A percentile compares a stretch with the other conserved stretches of the same genome.
These are phyloP conservation scores for Drosophila paulistorum DNA, from an alignment of 1,140 invertebrate genomes.

Conservation along the genomic window DNA sequence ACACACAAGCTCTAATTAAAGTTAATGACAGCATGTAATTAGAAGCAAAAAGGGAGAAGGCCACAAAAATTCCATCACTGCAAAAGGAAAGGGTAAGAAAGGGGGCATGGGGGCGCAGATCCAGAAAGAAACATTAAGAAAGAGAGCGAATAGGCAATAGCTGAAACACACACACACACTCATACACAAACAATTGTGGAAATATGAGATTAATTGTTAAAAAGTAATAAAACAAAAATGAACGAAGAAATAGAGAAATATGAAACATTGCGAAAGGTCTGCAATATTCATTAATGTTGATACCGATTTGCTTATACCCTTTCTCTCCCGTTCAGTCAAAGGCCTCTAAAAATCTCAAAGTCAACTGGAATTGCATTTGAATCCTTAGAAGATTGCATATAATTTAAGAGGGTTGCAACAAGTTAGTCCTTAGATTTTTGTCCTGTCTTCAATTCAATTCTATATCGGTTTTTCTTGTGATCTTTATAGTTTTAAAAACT, in stretches of 20 bases:
- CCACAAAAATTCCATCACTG: conserved; percentile 5
- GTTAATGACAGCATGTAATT: conserved; percentile 32
- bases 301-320: too few species aligned
- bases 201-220: conserved; percentile 11
- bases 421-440: too few species aligned
- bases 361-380: too few species aligned
- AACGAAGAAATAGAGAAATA: neutral
- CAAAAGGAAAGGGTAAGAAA: neutral
- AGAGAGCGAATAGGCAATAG: neutral
- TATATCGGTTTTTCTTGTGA: too few species aligned
- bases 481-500: too few species aligned
- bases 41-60: conserved; percentile 9
- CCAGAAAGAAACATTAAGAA: neutral
- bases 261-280: conserved; percentile 3
- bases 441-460: too few species aligned
- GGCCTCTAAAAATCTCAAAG: too few species aligned
- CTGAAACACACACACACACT: neutral
- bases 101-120: neutral
- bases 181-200: neutral
- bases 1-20: conserved; percentile 57
- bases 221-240: neutral
- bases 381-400: too few species aligned
- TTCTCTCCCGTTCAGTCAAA: too few species aligned
- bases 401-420: too few species aligned
- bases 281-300: too few species aligned